phyloP scores from a whole-genome alignment of 2,888 invertebrate species.

The Polyploca ridens region DNA sequence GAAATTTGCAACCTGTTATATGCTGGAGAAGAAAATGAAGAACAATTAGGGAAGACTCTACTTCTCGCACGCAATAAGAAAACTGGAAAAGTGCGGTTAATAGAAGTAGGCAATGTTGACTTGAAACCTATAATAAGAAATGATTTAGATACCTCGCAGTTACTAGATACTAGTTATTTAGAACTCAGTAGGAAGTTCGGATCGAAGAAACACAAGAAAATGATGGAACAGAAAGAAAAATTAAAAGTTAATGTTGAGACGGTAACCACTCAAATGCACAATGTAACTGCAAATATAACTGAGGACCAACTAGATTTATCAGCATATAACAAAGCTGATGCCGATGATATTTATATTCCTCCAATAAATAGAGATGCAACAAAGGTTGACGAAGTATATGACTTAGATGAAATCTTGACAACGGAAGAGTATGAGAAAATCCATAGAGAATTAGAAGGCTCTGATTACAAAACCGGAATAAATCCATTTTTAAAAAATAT shows the following conservation, averaged over 20 bases:
- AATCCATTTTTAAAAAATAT: conserved; percentile 51
- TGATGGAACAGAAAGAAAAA: conserved; percentile 85
- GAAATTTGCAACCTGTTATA: conserved; percentile 60
- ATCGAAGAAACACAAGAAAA: conserved; percentile 85
- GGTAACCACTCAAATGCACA: conserved; percentile 84
- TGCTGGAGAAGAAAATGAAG: conserved; percentile 58
- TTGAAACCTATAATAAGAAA: conserved; percentile 55
- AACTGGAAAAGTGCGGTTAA: conserved; percentile 68
- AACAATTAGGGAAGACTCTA: conserved; percentile 58
- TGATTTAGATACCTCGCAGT: conserved; percentile 38
- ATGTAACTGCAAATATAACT: conserved; percentile 70
- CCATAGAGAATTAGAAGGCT: conserved; percentile 52
- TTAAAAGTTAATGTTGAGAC: conserved; percentile 84
- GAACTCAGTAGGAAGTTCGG: conserved; percentile 86
- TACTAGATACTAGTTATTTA: conserved; percentile 55
- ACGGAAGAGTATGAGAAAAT: conserved; percentile 66
- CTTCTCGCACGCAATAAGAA: conserved; percentile 59
- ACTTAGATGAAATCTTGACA: conserved; percentile 70
- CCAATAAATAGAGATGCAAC: conserved; percentile 77
- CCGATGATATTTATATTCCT: conserved; percentile 77
- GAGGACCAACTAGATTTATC: conserved; percentile 65
- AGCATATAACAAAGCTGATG: conserved; percentile 57
- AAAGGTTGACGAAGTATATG: conserved; percentile 74
- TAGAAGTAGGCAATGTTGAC: conserved; percentile 60
- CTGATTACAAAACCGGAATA: conserved; percentile 50